Percentiles rank a stretch among this genome's conserved stretches.
These are phyloP conservation scores for Mus musculus DNA, from an alignment of 2,113 vertebrate species.

Conservation along the genomic window DNA sequence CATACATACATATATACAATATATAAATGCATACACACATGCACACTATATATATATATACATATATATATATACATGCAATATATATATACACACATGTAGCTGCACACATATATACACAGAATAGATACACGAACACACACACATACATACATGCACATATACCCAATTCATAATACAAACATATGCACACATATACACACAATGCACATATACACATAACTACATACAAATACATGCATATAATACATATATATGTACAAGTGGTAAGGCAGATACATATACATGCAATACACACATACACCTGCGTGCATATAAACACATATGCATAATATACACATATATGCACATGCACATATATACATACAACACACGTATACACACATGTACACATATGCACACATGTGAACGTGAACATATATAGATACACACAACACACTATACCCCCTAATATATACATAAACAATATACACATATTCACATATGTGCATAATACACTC, in stretches of 20 bases:
- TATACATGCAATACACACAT: neutral
- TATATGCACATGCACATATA: neutral
- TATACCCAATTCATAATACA: neutral
- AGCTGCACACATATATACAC: neutral
- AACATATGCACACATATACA: neutral
- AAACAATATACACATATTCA: neutral
- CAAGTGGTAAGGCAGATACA: neutral
- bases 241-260: neutral
- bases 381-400: no score
- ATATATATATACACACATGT: neutral
- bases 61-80: neutral
- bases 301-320: neutral
- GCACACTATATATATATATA: neutral
- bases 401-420: neutral
- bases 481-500: neutral
- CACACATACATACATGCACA: neutral
- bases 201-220: neutral
- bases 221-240: neutral
- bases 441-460: neutral
- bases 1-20: no score
- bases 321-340: neutral
- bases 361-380: neutral
- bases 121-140: neutral
- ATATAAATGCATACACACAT: neutral
- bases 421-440: neutral